Evolutionary conservation across 35 echinoderm and acorn worm species (phyloP).

Genomic region (Apostichopus californicus): DNA sequence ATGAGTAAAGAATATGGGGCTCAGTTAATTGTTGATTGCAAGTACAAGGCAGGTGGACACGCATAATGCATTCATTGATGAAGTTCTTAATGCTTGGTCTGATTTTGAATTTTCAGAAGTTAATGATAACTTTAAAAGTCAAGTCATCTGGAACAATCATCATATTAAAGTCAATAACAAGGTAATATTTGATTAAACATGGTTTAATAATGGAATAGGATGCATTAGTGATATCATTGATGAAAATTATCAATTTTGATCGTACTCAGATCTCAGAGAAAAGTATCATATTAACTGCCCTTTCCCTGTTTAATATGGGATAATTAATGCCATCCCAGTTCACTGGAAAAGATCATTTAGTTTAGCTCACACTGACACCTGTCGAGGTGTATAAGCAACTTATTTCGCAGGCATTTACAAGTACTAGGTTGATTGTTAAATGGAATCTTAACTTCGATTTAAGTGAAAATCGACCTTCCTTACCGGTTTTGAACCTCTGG

Average conservation of each 20-base stretch:
- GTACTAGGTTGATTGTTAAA: neutral
- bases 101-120: neutral
- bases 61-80: neutral
- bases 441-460: neutral
- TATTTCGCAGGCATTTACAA: neutral
- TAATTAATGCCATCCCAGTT: neutral
- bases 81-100: neutral
- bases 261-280: neutral
- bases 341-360: neutral
- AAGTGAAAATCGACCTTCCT: too few species aligned
- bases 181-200: neutral
- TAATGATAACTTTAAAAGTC: neutral
- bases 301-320: neutral
- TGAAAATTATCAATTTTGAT: neutral
- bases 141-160: neutral
- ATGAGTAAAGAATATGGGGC: neutral
- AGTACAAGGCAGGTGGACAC: neutral
- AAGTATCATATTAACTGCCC: neutral
- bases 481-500: too few species aligned
- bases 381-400: neutral
- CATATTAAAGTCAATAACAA: neutral
- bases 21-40: neutral
- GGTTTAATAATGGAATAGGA: neutral
- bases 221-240: neutral
- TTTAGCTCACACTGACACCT: neutral